Base-by-base conservation (phyloP, 1,140 invertebrate genomes). In the Nomia melanderi region DNA sequence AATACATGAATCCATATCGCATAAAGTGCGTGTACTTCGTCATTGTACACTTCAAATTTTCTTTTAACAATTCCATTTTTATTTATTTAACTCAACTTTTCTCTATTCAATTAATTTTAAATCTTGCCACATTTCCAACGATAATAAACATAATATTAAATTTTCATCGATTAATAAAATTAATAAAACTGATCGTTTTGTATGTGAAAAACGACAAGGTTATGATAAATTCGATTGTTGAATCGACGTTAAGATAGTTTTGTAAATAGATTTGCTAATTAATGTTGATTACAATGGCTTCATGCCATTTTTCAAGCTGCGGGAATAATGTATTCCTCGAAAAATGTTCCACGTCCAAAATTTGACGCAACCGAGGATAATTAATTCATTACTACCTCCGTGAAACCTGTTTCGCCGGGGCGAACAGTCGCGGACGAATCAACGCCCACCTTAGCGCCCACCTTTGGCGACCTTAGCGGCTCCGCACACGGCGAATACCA, bases 401-500 rank as follows among this genome's bases (percentile, higher is more conserved):
- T 20, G 57, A 63, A 63, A 72, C 70, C 57, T 62, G 57, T 72
- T 72, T 25, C 23, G 7, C 17, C 57, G 23, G 39, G 50, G 41
- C 8, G 39, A 60, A 71, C 39, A 60, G 33, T 29, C 29, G 44
- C 27, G 41, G 50, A 27, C 41, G 57, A 36, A 62, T 63, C 29
- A 23, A 50, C 70, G 31, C 56, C 70, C 29, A 72, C 56, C 5
- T 20, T 20, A 29, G 54, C 69, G 69, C 25, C n/a, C 7, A 8
- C n/a, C 12, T 17, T 72, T 4, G 41, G 6, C n/a, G 23, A 25
- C 57, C 29, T 36, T 17, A 60, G 54, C 66, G 56, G 25, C 25
- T 12, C 12, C 23, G 11, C 29, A n/a, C 47, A 27, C 27, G n/a
- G 69, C 27, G 25, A 17, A 23, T 14, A 53, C 64, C 56, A 29